Conservation (phyloP, 2,888 invertebrate genomes). For the Axea sp. region DNA sequence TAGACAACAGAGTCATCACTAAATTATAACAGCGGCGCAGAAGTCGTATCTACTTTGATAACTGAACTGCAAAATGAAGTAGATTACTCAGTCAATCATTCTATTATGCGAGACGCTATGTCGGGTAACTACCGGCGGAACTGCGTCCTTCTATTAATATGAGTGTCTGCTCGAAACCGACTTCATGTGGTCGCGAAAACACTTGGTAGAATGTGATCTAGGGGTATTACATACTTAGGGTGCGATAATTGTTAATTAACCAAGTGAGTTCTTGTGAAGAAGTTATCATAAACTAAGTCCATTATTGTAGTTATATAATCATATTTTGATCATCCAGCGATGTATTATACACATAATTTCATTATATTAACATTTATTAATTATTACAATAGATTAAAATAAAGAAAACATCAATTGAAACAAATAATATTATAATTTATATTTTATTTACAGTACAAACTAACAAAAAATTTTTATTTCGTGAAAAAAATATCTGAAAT, state of each 20-base stretch:
- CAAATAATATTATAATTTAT: no score
- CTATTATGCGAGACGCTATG: conserved; percentile 65
- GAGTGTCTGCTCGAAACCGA: conserved; percentile 44
- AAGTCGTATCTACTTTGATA: conserved; percentile 39
- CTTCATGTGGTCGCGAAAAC: conserved; percentile 38
- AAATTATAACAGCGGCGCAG: conserved; percentile 40
- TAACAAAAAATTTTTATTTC: no score
- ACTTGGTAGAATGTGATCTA: conserved; percentile 29
- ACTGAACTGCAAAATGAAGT: conserved; percentile 62
- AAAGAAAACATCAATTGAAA: no score
- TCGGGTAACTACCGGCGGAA: conserved; percentile 63
- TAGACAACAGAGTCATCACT: conserved; percentile 60
- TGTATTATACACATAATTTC: no score
- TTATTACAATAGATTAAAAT: no score
- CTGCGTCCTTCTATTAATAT: conserved; percentile 62
- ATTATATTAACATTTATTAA: no score
- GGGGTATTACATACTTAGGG: conserved; percentile 14
- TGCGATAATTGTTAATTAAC: conserved; percentile 38
- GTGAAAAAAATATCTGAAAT: no score
- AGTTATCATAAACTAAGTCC: conserved; percentile 10
- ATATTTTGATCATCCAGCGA: no score
- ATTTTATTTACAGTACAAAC: no score
- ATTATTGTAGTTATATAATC: neutral
- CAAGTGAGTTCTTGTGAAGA: conserved; percentile 3
- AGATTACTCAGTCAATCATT: conserved; percentile 74